phyloP scores from a whole-genome alignment of 1,140 invertebrate species.

The Heliothis subflexa region DNA sequence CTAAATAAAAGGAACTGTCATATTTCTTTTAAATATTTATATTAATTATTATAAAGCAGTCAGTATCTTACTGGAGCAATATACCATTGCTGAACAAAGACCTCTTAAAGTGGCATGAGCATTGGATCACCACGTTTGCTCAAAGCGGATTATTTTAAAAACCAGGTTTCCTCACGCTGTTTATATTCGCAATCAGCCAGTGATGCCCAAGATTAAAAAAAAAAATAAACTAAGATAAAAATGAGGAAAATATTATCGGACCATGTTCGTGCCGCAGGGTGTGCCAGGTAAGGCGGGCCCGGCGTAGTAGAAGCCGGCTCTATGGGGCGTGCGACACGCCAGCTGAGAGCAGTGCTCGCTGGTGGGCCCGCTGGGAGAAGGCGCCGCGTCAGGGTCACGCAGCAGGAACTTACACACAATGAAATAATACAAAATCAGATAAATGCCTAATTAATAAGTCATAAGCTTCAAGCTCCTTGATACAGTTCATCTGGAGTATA shows the following conservation, averaged over 20 bases:
- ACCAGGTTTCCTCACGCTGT: too few relatives aligned
- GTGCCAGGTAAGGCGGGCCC: constrained; percentile 93
- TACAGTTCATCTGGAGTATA: too few relatives aligned
- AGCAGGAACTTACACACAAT: constrained; percentile 80
- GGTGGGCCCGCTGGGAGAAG: constrained; percentile 65
- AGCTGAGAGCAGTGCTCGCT: constrained; percentile 89
- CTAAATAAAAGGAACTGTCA: too few relatives aligned
- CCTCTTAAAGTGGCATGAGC: too few relatives aligned
- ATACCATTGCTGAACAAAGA: too few relatives aligned
- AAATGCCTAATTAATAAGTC: not conserved
- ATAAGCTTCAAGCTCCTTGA: too few relatives aligned
- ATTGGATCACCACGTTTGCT: too few relatives aligned
- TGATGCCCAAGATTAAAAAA: not conserved
- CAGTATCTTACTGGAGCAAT: too few relatives aligned
- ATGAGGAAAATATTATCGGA: constrained; percentile 61
- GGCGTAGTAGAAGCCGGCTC: constrained; percentile 90
- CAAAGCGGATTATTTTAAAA: too few relatives aligned
- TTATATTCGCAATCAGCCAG: too few relatives aligned
- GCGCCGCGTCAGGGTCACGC: constrained; percentile 87
- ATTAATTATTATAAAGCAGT: too few relatives aligned
- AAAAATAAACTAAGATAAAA: not conserved
- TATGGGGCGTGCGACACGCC: constrained; percentile 90
- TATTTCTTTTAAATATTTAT: too few relatives aligned
- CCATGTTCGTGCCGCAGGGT: constrained; percentile 88
- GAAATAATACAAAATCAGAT: not conserved